A percentile compares a stretch with the other conserved stretches of the same genome.
Evolutionary conservation across 2,888 invertebrate species (phyloP).

Genomic region (Trachelus iudaicus): DNA sequence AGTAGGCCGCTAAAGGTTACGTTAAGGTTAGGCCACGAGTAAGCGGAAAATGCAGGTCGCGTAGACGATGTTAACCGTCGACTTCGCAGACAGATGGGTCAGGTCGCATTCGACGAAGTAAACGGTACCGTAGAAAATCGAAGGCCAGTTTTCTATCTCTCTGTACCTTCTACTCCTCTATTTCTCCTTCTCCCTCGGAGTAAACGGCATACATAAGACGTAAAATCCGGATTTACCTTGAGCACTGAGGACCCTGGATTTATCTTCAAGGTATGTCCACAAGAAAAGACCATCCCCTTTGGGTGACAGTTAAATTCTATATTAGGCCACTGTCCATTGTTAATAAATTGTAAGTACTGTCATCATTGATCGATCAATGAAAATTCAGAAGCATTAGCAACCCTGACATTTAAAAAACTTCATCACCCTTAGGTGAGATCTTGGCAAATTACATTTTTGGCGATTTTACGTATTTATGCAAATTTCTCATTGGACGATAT

Average conservation of each 20-base stretch:
- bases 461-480: not conserved
- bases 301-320: not conserved
- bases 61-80: constrained; percentile 12
- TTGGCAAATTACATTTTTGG: not conserved
- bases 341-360: not conserved
- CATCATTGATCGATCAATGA: not conserved
- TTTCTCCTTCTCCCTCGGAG: not conserved
- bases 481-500: too few relatives aligned
- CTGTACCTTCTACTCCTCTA: not conserved
- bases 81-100: constrained; percentile 26
- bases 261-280: not conserved
- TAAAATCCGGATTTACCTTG: constrained; percentile 16
- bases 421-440: not conserved
- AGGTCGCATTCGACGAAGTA: constrained; percentile 29
- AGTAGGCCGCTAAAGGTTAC: not conserved
- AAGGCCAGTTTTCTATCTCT: not conserved
- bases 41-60: constrained; percentile 27
- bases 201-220: constrained; percentile 7
- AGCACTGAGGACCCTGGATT: not conserved
- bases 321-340: not conserved
- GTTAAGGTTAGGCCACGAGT: constrained; percentile 8
- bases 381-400: not conserved
- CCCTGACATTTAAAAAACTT: too few relatives aligned
- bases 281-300: not conserved
- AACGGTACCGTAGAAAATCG: constrained; percentile 26